phyloP scores from a whole-genome alignment of 2,888 invertebrate genomes.

The Resseliella maxima region DNA sequence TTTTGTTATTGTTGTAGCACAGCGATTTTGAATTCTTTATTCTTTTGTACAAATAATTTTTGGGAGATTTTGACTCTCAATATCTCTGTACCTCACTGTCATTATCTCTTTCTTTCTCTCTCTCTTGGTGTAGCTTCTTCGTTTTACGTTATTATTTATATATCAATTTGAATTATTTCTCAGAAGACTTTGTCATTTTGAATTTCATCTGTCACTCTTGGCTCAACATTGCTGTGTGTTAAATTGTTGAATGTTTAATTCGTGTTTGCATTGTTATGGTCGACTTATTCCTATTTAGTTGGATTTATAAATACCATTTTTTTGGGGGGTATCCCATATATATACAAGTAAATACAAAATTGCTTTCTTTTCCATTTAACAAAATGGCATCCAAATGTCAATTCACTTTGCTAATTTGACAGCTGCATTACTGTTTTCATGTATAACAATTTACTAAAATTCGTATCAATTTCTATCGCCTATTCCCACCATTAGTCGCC shows the following conservation, averaged over 20 bases:
- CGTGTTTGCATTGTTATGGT: neutral
- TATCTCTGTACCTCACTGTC: neutral
- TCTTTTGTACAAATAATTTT: conserved; percentile 26
- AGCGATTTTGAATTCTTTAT: neutral
- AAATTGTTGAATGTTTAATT: neutral
- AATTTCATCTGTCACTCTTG: neutral
- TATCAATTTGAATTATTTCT: conserved; percentile 49
- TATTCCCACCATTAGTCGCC: conserved; percentile 1
- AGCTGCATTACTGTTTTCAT: neutral
- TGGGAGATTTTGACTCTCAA: neutral
- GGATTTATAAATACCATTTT: neutral
- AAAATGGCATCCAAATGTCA: neutral
- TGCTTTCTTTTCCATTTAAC: neutral
- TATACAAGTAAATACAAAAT: no score
- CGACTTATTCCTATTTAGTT: neutral
- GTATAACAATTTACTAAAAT: conserved; percentile 22
- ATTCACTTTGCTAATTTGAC: neutral
- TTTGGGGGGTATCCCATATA: no score
- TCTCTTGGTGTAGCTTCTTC: neutral
- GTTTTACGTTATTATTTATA: conserved; percentile 37
- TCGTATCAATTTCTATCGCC: conserved; percentile 24
- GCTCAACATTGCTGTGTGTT: neutral
- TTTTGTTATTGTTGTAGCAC: conserved; percentile 10
- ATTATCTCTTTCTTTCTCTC: neutral
- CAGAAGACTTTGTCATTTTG: conserved; percentile 4